Conservation (phyloP, 2,797 vertebrate species). For the Australoheros facetus region DNA sequence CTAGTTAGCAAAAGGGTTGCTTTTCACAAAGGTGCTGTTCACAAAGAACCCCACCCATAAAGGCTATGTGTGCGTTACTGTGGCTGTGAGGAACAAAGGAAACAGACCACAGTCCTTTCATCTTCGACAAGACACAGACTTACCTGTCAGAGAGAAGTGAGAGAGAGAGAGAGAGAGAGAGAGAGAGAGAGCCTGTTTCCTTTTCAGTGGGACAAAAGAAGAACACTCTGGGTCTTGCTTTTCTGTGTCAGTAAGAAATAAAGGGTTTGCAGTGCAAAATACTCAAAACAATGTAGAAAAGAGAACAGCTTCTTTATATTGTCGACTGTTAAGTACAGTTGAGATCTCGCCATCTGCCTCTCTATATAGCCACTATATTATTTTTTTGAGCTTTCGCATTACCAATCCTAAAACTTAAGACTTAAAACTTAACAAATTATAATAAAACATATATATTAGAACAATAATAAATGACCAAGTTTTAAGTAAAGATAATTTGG, state of each 20-base stretch:
- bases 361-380: neutral
- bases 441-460: neutral
- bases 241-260: slow-evolving; percentile 12
- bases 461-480: no score
- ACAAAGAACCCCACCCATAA: slow-evolving; percentile 39
- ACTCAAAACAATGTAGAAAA: slow-evolving; percentile 23
- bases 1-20: neutral
- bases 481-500: no score
- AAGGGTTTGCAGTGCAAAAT: slow-evolving; percentile 31
- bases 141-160: slow-evolving; percentile 53
- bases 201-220: slow-evolving; percentile 50
- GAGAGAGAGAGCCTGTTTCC: slow-evolving; percentile 33
- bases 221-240: slow-evolving; percentile 3
- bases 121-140: slow-evolving; percentile 60
- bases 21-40: neutral
- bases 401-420: no score
- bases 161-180: slow-evolving; percentile 27
- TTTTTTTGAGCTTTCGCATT: neutral
- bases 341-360: slow-evolving; percentile 13
- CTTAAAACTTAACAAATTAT: neutral
- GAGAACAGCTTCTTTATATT: slow-evolving; percentile 9
- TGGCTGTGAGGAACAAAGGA: slow-evolving; percentile 17
- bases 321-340: neutral
- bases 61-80: slow-evolving; percentile 4
- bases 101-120: slow-evolving; percentile 60